Conservation (phyloP, 1,140 invertebrate species). For the Cheumatopsyche charites region DNA sequence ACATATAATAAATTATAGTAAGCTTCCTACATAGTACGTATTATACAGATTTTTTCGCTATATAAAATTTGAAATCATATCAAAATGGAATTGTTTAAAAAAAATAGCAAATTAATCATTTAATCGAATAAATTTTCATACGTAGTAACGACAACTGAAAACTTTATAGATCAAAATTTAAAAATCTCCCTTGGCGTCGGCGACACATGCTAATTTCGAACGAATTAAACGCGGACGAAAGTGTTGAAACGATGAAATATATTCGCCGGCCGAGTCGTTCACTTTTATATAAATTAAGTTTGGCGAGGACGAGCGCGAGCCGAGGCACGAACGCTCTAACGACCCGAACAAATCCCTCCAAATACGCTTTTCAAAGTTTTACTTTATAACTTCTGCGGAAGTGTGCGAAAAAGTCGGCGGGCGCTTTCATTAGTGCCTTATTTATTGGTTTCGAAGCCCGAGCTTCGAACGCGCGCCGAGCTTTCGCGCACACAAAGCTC, state of each 20-base stretch:
- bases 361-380: slow-evolving; percentile 40
- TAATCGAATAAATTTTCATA: too few relatives aligned
- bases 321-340: slow-evolving; percentile 33
- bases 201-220: too few relatives aligned
- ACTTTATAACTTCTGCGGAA: slow-evolving; percentile 37
- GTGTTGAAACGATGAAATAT: slow-evolving; percentile 7
- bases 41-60: too few relatives aligned
- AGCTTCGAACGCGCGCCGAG: neutral
- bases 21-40: too few relatives aligned
- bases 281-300: slow-evolving; percentile 25
- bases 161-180: too few relatives aligned
- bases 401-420: slow-evolving; percentile 33
- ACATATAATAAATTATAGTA: too few relatives aligned
- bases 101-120: too few relatives aligned
- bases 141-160: too few relatives aligned
- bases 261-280: neutral
- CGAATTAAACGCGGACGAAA: slow-evolving; percentile 10
- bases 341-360: slow-evolving; percentile 38
- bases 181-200: too few relatives aligned
- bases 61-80: too few relatives aligned
- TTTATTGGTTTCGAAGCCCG: slow-evolving; percentile 44
- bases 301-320: neutral
- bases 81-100: too few relatives aligned
- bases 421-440: slow-evolving; percentile 43
- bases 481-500: neutral